Evolutionary conservation across 2,888 invertebrate species (phyloP).

Genomic region (Chesias legatella): DNA sequence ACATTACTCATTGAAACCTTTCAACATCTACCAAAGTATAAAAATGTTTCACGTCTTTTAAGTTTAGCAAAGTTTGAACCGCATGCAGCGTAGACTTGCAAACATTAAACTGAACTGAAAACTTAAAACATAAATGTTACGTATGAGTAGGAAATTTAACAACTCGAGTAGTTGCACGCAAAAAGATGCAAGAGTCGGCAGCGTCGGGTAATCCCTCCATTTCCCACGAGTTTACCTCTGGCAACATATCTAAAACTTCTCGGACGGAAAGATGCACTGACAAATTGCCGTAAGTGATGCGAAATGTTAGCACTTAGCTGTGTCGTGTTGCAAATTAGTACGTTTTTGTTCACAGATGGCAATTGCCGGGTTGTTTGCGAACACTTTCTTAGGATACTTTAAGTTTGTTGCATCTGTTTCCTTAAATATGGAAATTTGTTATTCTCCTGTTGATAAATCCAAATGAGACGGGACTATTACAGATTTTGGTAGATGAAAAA

Average conservation of each 20-base stretch:
- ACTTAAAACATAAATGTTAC: slow-evolving; percentile 20
- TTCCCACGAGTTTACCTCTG: slow-evolving; percentile 2
- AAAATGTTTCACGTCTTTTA: background rate
- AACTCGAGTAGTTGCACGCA: slow-evolving; percentile 3
- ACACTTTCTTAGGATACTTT: too few relatives aligned
- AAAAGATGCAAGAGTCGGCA: slow-evolving; percentile 11
- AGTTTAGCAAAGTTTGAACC: background rate
- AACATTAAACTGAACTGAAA: slow-evolving; percentile 4
- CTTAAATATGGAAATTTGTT: slow-evolving; percentile 5
- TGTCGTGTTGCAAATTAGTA: slow-evolving; percentile 17
- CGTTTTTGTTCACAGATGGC: slow-evolving; percentile 12
- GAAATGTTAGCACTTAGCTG: slow-evolving; percentile 8
- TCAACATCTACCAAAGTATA: too few relatives aligned
- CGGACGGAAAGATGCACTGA: slow-evolving; percentile 7
- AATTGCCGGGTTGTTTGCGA: slow-evolving; percentile 10
- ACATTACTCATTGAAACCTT: too few relatives aligned
- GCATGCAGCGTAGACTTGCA: slow-evolving; percentile 1
- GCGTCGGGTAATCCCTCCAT: slow-evolving; percentile 1
- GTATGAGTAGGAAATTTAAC: slow-evolving; percentile 10
- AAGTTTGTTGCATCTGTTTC: slow-evolving; percentile 7
- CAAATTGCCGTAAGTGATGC: slow-evolving; percentile 5
- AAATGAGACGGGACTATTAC: too few relatives aligned
- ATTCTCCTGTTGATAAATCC: background rate
- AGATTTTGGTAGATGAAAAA: too few relatives aligned
- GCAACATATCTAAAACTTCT: background rate